Evolutionary conservation across 1,140 invertebrate species (phyloP), one percentile per base, ranked within the genome.

Genomic region (Dufourea novaeangliae): DNA sequence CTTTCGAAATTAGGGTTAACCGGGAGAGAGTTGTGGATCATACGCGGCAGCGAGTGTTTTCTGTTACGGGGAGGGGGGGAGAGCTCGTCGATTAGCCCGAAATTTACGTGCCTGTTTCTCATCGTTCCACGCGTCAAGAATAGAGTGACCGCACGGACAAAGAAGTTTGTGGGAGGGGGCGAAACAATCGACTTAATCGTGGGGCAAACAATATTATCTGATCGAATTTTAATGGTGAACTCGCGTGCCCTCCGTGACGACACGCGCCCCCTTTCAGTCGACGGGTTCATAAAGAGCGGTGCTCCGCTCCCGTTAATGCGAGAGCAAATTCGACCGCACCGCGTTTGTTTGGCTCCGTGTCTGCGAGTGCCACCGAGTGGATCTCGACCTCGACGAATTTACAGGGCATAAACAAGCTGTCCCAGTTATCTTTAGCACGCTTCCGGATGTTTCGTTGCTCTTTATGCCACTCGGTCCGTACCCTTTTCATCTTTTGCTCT

Each of bases 191-290:
- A 59, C 75, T 71, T 90, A 88, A 91, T 91, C 88, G 87, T 59
- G 77, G 76, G 85, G 84, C 88, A 91, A 90, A 91, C 88, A 88
- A 87, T 84, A 91, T 89, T 91, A 92, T 92, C 88, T 87, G 90
- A 92, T 92, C 83, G 90, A 91, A 91, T 89, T 91, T 91, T 89
- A 91, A 92, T 90, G 88, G 81, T 68, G 64, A 68, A 63, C 79
- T 91, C 82, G 89, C 90, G 90, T 89, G 88, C 87, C 83, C 29
- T 41, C 59, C 44, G 54, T 56, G 61, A 83, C 79, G 61, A 64
- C n/a, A n/a, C n/a, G 56, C 32, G 29, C 29, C 71, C 44, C 37
- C 44, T 25, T 20, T 44, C 25, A 27, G 22, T 37, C 29, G 12
- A 59, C 29, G 14, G 22, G 29, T 46, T 76, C 78, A 52, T 66